Percentiles rank a stretch among this genome's conserved stretches.
Conservation (phyloP, 2,113 vertebrate genomes). For the Bubalus kerabau region DNA sequence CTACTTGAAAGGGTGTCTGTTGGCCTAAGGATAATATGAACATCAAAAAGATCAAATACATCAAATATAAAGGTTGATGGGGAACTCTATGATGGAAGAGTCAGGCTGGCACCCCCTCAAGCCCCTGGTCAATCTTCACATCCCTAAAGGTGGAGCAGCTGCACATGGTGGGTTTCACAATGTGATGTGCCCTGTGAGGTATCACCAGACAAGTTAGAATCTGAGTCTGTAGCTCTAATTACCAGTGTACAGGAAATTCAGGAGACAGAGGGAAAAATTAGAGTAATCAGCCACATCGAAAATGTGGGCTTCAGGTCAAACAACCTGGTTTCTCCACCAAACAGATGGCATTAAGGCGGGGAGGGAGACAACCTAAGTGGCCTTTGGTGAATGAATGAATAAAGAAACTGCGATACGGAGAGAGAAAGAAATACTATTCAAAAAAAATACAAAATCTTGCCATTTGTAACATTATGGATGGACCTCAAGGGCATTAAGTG, state of each 20-base stretch:
- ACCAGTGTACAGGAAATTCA: background rate
- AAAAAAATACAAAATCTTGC: background rate
- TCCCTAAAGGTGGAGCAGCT: background rate
- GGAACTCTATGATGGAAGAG: background rate
- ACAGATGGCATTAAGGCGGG: background rate
- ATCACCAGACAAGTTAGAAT: background rate
- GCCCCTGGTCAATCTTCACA: background rate
- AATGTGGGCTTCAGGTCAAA: background rate
- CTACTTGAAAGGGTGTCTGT: background rate
- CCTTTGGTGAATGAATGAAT: background rate
- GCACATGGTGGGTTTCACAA: background rate
- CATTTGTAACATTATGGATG: background rate
- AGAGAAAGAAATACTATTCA: background rate
- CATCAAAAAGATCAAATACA: background rate
- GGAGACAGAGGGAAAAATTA: background rate
- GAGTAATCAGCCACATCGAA: background rate
- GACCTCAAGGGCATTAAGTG: background rate
- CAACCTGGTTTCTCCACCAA: background rate
- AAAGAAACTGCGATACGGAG: background rate
- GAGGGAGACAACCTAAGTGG: background rate
- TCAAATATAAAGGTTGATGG: background rate
- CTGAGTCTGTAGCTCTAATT: background rate
- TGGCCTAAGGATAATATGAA: background rate
- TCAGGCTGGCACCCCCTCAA: background rate
- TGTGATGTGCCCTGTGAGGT: background rate